phyloP scores from a whole-genome alignment of 2,797 vertebrate genomes.

The Hypotaenidia okinawae region DNA sequence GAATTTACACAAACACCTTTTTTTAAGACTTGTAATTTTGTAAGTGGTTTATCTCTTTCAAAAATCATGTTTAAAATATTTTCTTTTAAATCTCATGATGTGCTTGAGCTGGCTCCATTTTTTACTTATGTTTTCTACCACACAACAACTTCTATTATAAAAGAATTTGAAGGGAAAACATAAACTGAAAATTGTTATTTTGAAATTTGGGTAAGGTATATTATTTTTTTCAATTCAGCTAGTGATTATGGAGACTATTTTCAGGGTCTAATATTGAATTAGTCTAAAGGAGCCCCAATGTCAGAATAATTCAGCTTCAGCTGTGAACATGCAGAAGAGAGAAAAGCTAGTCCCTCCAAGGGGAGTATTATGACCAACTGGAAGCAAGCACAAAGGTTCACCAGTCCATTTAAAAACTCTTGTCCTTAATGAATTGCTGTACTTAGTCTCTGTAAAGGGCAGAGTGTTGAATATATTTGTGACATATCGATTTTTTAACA shows the following conservation, averaged over 20 bases:
- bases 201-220: neutral
- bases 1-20: neutral
- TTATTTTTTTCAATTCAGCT: neutral
- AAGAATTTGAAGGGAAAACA: neutral
- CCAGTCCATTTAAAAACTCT: neutral
- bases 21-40: neutral
- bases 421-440: neutral
- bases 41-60: neutral
- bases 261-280: neutral
- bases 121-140: neutral
- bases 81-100: neutral
- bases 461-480: neutral
- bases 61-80: neutral
- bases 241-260: neutral
- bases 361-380: constrained; percentile 33
- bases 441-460: neutral
- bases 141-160: neutral
- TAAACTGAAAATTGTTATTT: neutral
- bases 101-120: neutral
- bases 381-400: neutral
- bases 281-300: neutral
- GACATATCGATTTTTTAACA: neutral
- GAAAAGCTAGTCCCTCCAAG: neutral
- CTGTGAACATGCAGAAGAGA: neutral
- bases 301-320: neutral